Evolutionary conservation across 37 sponge, comb jelly and placozoan species (phyloP).

Genomic region (Cliona cf. orientalis): DNA sequence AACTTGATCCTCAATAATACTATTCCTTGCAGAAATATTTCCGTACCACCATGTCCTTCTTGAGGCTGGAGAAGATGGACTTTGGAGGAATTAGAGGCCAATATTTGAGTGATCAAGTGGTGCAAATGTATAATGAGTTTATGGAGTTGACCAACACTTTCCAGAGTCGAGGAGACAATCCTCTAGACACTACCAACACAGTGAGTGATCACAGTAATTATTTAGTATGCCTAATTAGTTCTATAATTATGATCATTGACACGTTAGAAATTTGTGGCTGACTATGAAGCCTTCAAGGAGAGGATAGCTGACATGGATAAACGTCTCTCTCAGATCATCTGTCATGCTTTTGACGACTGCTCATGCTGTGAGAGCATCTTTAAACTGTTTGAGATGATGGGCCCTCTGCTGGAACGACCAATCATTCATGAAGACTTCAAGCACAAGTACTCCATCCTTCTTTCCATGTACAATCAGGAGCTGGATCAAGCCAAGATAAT

Average conservation of each 20-base stretch:
- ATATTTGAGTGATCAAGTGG: conserved; percentile 74
- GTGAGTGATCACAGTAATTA: too few species aligned
- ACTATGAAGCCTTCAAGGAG: conserved; percentile 76
- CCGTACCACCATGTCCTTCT: conserved; percentile 66
- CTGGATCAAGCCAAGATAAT: conserved; percentile 86
- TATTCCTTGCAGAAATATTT: conserved; percentile 77
- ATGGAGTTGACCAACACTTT: conserved; percentile 73
- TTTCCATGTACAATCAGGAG: conserved; percentile 79
- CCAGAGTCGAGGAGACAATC: conserved; percentile 70
- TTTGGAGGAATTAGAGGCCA: conserved; percentile 86
- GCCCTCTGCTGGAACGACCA: conserved; percentile 89
- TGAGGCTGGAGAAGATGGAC: conserved; percentile 95
- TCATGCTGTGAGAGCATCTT: conserved; percentile 76
- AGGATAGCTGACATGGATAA: conserved; percentile 79
- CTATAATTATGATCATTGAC: too few species aligned
- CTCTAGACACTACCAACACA: conserved; percentile 74
- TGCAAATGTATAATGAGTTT: conserved; percentile 83
- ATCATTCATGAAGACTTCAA: conserved; percentile 82
- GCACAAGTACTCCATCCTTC: conserved; percentile 86
- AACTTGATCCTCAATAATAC: too few species aligned
- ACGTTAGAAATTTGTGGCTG: conserved; percentile 77
- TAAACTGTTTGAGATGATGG: conserved; percentile 96
- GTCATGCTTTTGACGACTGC: conserved; percentile 97
- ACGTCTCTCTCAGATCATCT: conserved; percentile 81
- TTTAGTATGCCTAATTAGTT: too few species aligned